A percentile compares a stretch with the other conserved stretches of the same genome.
Conservation (phyloP, 2,113 vertebrate species). For the Tapirus terrestris region DNA sequence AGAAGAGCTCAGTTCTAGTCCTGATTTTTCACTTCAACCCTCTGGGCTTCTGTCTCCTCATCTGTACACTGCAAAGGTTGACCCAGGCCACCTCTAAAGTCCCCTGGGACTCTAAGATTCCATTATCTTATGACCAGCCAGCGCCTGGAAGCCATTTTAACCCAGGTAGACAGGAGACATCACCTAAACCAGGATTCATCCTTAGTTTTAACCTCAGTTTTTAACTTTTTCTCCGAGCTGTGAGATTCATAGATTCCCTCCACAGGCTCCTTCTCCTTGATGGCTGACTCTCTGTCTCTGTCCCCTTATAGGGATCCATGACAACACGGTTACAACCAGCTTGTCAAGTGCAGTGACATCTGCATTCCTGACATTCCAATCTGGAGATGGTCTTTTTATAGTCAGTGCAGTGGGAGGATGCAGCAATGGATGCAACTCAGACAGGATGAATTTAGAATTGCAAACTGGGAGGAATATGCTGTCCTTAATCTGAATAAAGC, state of each 20-base stretch:
- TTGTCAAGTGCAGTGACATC: constrained; percentile 84
- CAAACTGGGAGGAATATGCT: constrained; percentile 82
- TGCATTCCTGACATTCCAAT: constrained; percentile 87
- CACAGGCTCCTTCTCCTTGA: neutral
- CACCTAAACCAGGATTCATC: neutral
- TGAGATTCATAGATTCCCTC: neutral
- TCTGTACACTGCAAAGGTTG: neutral
- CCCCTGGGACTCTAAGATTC: neutral
- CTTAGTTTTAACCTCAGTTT: neutral
- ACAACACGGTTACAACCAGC: constrained; percentile 68
- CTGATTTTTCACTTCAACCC: no score
- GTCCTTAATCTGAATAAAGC: constrained; percentile 81
- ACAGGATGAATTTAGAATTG: constrained; percentile 84
- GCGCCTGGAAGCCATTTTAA: neutral
- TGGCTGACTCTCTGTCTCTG: neutral
- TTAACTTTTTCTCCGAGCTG: neutral
- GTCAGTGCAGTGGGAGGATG: constrained; percentile 84
- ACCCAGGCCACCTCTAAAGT: neutral
- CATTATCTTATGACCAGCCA: neutral
- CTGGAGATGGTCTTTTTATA: constrained; percentile 89
- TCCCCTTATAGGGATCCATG: constrained; percentile 52
- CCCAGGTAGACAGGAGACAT: neutral
- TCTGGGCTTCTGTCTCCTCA: neutral
- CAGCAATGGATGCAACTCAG: constrained; percentile 79
- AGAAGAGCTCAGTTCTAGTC: neutral